Evolutionary conservation across 1,140 invertebrate species (phyloP), one percentile per base, ranked within the genome.

Genomic region (Atta texana): DNA sequence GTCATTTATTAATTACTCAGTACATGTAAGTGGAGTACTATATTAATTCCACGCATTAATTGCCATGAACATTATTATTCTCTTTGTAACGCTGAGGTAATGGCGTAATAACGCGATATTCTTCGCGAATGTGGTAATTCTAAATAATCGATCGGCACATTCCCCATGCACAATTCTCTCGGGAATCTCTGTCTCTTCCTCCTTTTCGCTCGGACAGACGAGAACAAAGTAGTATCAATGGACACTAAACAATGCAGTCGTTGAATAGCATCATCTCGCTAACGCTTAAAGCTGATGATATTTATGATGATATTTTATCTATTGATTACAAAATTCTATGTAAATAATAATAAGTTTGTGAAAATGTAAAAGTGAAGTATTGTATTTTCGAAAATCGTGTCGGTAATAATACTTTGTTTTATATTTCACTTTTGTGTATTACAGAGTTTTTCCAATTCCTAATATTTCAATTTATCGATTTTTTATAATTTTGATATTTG

Each of bases 41-140:
- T 3, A 53, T 34, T 44, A 18, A 64, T 59, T 75, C 57, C 24
- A 7, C 14, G 21, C 80, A 34, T 84, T 84, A 84, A 84, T 84
- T 84, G 55, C 55, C 57, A 12, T n/a, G 69, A 75, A 34, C 69
- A 34, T 84, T 75, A 84, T 75, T 74, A 84, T 74, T 84, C 80
- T 75, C 80, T 84, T 84, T 84, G 69, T 84, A 74, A 75, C 5
- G 0, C 7, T n/a, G 39, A 3, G 55, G 39, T 84, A 84, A 84
- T 84, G 55, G 80, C 80, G 55, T 84, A 84, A 84, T 84, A 84
- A 84, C 57, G 55, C n/a, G 55, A 84, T 84, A 84, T 75, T 84
- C 80, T 74, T 28, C 24, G 68, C 31, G 75, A 86, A 68, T 18
- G 49, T 21, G 51, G 24, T 34, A 84, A 84, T 84, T 74, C 69